Evolutionary conservation across 2,888 invertebrate genomes (phyloP).

Genomic region (Notodromas monacha): DNA sequence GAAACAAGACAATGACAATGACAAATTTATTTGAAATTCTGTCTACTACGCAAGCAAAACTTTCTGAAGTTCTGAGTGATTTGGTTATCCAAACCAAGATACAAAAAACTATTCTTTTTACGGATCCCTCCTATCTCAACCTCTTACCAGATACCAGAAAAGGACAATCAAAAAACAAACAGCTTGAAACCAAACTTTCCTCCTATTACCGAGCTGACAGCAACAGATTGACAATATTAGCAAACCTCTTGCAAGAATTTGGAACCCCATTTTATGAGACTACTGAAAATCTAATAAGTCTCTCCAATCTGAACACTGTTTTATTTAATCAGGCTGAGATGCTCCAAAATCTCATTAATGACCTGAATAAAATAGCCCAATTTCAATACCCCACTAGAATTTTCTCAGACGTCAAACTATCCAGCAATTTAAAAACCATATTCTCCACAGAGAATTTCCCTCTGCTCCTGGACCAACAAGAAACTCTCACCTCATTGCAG

Average conservation of each 20-base stretch:
- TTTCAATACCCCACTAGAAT: constrained; percentile 4
- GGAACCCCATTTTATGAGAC: constrained; percentile 1
- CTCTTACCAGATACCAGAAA: constrained; percentile 4
- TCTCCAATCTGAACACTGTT: constrained; percentile 4
- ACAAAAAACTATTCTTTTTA: constrained; percentile 4
- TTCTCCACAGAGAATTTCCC: constrained; percentile 4
- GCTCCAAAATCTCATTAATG: constrained; percentile 2
- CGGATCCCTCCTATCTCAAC: constrained; percentile 4
- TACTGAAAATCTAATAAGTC: constrained; percentile 4
- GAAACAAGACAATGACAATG: constrained; percentile 2
- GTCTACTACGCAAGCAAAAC: constrained; percentile 1
- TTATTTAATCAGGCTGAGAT: constrained; percentile 2
- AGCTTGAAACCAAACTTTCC: constrained; percentile 1
- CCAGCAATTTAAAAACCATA: constrained; percentile 4
- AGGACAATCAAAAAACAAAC: constrained; percentile 1
- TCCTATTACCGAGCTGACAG: constrained; percentile 4
- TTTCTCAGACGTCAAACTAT: constrained; percentile 4
- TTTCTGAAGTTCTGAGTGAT: constrained; percentile 4
- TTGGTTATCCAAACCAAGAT: constrained; percentile 2
- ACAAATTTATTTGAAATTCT: constrained; percentile 2
- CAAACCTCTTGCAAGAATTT: constrained; percentile 1
- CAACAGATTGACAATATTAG: constrained; percentile 1
- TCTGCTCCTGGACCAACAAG: constrained; percentile 4
- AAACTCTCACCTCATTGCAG: constrained; percentile 4
- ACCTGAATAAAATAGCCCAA: constrained; percentile 4